phyloP scores from a whole-genome alignment of 2,113 vertebrate species.

The Ammodramus savannarum region DNA sequence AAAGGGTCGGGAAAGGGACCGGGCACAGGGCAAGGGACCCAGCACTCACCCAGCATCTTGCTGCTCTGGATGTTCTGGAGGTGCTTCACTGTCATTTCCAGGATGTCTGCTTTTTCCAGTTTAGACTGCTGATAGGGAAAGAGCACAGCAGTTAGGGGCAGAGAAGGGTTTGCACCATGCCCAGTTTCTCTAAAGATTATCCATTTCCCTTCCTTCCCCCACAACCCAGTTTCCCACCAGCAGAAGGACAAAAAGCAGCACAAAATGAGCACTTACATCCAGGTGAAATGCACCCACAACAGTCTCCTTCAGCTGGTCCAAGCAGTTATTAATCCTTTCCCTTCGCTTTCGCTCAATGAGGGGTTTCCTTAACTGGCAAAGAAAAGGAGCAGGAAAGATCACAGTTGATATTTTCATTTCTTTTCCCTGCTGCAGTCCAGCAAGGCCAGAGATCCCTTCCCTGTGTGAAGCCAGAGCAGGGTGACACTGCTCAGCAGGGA shows the following conservation, averaged over 20 bases:
- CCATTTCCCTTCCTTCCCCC: not conserved
- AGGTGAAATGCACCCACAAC: constrained; percentile 84
- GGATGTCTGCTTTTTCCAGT: constrained; percentile 88
- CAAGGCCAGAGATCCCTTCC: not conserved
- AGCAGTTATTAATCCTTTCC: constrained; percentile 87
- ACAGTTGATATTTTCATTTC: not conserved
- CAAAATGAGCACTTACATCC: constrained; percentile 78
- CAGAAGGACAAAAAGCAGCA: not conserved
- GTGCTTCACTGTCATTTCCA: constrained; percentile 92
- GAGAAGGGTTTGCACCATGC: not conserved
- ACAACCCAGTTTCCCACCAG: not conserved
- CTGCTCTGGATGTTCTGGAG: constrained; percentile 86
- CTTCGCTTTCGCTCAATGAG: constrained; percentile 87
- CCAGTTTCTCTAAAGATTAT: not conserved
- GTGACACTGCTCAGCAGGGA: not conserved
- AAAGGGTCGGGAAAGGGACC: too few species aligned
- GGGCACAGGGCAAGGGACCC: not conserved
- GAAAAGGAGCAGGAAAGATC: not conserved
- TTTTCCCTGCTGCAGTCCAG: not conserved
- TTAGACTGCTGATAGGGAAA: constrained; percentile 82
- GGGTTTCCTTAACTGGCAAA: constrained; percentile 82
- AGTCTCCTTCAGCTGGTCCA: constrained; percentile 88
- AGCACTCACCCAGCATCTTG: constrained; percentile 77
- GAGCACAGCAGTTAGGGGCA: not conserved
- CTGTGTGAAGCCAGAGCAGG: fast-evolving